phyloP scores from a whole-genome alignment of 2,113 vertebrate species.

The Pterophyllum scalare region DNA sequence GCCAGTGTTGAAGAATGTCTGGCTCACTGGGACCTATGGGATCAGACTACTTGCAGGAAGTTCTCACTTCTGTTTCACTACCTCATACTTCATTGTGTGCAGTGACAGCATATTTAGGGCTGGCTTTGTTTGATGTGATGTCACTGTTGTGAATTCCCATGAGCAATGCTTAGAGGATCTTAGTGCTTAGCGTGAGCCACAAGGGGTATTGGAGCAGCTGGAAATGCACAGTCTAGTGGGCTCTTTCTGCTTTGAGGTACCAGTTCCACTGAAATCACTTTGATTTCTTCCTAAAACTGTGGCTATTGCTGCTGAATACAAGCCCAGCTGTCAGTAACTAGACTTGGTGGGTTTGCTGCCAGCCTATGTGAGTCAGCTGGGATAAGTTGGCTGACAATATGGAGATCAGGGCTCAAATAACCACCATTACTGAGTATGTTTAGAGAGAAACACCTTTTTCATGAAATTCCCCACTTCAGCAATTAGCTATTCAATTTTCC shows the following conservation, averaged over 20 bases:
- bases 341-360: not conserved
- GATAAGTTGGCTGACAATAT: not conserved
- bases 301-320: not conserved
- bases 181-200: slow-evolving; percentile 16
- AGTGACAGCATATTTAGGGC: slow-evolving; percentile 17
- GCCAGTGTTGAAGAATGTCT: not conserved
- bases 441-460: not conserved
- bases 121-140: slow-evolving; percentile 42
- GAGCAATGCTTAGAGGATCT: slow-evolving; percentile 20
- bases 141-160: slow-evolving; percentile 40
- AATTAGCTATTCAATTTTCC: slow-evolving; percentile 5
- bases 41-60: not conserved
- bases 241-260: slow-evolving; percentile 20
- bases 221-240: slow-evolving; percentile 27
- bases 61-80: not conserved
- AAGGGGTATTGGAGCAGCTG: slow-evolving; percentile 41
- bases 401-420: not conserved
- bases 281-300: slow-evolving; percentile 19
- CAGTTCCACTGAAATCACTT: slow-evolving; percentile 16
- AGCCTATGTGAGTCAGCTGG: not conserved
- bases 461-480: not conserved
- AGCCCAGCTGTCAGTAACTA: not conserved
- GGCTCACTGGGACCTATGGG: not conserved
- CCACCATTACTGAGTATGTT: not conserved
- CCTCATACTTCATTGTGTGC: slow-evolving; percentile 1